These are phyloP conservation scores for Clamator glandarius DNA, from an alignment of 2,797 vertebrate genomes.

Conservation along the genomic window DNA sequence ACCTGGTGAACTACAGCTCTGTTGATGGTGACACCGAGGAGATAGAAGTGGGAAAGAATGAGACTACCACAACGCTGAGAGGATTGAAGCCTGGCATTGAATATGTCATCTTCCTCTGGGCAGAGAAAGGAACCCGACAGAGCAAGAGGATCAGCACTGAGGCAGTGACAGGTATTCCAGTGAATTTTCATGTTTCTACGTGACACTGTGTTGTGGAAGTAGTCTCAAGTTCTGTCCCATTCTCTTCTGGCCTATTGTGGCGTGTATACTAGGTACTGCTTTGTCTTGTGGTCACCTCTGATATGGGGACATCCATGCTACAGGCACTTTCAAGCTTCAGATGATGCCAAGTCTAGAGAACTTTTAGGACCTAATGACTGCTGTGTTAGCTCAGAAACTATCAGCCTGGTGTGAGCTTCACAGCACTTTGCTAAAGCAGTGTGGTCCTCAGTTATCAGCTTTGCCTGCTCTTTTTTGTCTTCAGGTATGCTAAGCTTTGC, in stretches of 20 bases:
- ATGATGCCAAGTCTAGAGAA: neutral
- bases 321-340: neutral
- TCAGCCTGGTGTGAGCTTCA: neutral
- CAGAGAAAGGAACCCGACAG: slow-evolving; percentile 72
- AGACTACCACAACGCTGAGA: slow-evolving; percentile 67
- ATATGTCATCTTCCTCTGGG: slow-evolving; percentile 81
- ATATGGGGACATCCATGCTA: neutral
- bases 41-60: slow-evolving; percentile 67
- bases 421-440: neutral
- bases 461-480: neutral
- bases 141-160: slow-evolving; percentile 77
- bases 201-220: neutral
- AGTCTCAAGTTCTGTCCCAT: neutral
- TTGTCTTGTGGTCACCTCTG: neutral
- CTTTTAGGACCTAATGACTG: neutral
- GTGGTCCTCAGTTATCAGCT: neutral
- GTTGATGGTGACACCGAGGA: slow-evolving; percentile 73
- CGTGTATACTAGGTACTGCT: fast-evolving
- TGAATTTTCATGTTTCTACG: neutral
- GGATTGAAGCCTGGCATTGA: slow-evolving; percentile 77
- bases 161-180: slow-evolving; percentile 77
- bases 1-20: slow-evolving; percentile 78
- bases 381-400: neutral
- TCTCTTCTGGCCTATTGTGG: neutral
- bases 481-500: neutral